phyloP scores from a whole-genome alignment of 2,888 invertebrate genomes.

The Polydrusus pterygomalis region DNA sequence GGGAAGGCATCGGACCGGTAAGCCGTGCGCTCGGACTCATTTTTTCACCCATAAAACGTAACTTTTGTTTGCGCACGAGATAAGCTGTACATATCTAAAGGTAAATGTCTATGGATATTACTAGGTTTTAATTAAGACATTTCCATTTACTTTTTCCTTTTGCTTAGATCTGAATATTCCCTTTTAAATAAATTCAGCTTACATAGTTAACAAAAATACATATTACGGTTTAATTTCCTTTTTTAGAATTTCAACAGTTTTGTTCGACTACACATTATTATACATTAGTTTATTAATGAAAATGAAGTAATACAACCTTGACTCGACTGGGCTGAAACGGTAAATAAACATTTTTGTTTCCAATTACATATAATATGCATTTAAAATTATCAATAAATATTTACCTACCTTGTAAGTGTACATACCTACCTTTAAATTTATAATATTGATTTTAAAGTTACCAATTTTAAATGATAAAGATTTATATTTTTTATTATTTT shows the following conservation, averaged over 20 bases:
- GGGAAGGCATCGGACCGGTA: too few relatives aligned
- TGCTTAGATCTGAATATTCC: too few relatives aligned
- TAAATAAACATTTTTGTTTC: slow-evolving; percentile 43
- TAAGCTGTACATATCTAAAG: too few relatives aligned
- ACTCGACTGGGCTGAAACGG: slow-evolving; percentile 39
- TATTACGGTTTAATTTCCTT: not conserved
- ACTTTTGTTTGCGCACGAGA: too few relatives aligned
- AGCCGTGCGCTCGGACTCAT: too few relatives aligned
- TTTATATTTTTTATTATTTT: too few relatives aligned
- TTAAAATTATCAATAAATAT: slow-evolving; percentile 35
- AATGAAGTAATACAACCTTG: slow-evolving; percentile 39
- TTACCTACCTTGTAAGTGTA: slow-evolving; percentile 19
- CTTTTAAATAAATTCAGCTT: too few relatives aligned
- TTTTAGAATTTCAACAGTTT: not conserved
- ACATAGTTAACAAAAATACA: too few relatives aligned
- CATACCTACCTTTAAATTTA: not conserved
- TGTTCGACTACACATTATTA: not conserved
- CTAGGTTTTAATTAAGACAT: too few relatives aligned
- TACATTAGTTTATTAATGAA: slow-evolving; percentile 32
- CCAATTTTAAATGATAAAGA: not conserved
- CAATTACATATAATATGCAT: slow-evolving; percentile 35
- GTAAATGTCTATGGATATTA: too few relatives aligned
- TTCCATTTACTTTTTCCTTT: too few relatives aligned
- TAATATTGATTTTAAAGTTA: not conserved
- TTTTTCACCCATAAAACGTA: too few relatives aligned